phyloP scores from a whole-genome alignment of 2,113 vertebrate species.

The Semnornis frantzii region DNA sequence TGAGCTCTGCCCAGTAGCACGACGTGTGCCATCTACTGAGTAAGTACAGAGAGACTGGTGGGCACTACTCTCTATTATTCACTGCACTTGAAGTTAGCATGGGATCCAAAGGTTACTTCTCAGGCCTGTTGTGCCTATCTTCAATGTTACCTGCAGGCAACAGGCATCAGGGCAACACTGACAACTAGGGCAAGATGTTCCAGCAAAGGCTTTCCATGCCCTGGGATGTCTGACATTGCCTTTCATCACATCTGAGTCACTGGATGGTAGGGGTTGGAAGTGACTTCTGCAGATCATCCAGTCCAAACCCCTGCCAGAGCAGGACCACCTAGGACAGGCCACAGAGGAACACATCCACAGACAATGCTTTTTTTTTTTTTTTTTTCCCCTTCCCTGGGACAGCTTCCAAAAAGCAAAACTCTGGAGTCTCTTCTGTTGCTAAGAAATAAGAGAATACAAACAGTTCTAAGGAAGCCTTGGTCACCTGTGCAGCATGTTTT shows the following conservation, averaged over 20 bases:
- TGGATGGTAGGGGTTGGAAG: too few species aligned
- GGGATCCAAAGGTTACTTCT: not conserved
- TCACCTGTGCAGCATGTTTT: not conserved
- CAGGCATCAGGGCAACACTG: not conserved
- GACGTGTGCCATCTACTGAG: not conserved
- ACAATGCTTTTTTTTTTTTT: accelerated
- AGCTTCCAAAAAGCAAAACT: not conserved
- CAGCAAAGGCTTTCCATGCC: not conserved
- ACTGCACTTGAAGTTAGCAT: not conserved
- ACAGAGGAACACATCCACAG: not conserved
- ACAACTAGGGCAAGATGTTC: not conserved
- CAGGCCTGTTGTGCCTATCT: not conserved
- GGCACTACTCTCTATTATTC: not conserved
- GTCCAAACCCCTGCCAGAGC: too few species aligned
- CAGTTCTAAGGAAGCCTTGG: not conserved
- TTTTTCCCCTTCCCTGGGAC: not conserved
- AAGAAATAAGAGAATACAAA: not conserved
- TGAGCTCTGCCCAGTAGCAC: not conserved
- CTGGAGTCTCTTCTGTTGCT: not conserved
- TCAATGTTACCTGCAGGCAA: not conserved
- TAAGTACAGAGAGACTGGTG: not conserved
- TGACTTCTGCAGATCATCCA: too few species aligned
- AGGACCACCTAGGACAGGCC: too few species aligned
- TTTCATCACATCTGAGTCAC: not conserved
- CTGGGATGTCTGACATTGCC: not conserved